These are phyloP conservation scores for Pycnomerus fuliginosus DNA, from an alignment of 2,888 invertebrate genomes.

Conservation along the genomic window DNA sequence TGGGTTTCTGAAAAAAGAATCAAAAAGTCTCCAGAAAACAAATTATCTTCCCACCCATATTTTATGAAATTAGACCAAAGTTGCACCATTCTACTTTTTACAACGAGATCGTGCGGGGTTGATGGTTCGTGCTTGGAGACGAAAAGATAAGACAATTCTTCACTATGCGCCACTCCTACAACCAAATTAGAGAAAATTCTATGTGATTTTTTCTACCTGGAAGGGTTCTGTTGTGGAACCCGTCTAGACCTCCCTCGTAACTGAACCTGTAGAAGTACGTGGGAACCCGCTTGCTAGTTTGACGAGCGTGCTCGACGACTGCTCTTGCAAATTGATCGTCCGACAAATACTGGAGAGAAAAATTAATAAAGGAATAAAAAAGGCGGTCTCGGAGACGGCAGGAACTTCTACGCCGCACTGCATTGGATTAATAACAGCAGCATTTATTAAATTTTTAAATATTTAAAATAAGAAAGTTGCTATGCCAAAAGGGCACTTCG, in stretches of 20 bases:
- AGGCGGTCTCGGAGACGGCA: too few relatives aligned
- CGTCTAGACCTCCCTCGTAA: slow-evolving; percentile 31
- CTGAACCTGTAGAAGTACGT: slow-evolving; percentile 37
- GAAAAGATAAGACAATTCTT: slow-evolving; percentile 32
- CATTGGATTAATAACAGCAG: too few relatives aligned
- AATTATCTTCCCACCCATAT: slow-evolving; percentile 25
- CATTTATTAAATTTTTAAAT: too few relatives aligned
- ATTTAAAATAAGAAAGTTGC: too few relatives aligned
- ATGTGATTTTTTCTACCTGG: neutral
- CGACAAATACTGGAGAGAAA: slow-evolving; percentile 49
- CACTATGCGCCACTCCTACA: slow-evolving; percentile 30
- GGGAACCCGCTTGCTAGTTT: slow-evolving; percentile 49
- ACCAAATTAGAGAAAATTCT: slow-evolving; percentile 4
- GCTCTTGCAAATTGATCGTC: slow-evolving; percentile 53
- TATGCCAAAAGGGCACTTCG: too few relatives aligned
- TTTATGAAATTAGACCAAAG: slow-evolving; percentile 41
- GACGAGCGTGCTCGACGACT: slow-evolving; percentile 46
- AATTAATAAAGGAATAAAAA: slow-evolving; percentile 1
- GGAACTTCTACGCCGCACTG: too few relatives aligned
- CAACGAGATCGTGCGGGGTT: slow-evolving; percentile 24
- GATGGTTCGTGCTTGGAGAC: slow-evolving; percentile 16
- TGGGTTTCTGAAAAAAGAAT: slow-evolving; percentile 26
- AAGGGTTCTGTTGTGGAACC: slow-evolving; percentile 16
- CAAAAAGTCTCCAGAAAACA: neutral
- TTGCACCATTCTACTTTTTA: slow-evolving; percentile 28